Percentiles rank a stretch among this genome's conserved stretches.
phyloP scores from a whole-genome alignment of 2,888 invertebrate species.

The Teleiodes luculella region DNA sequence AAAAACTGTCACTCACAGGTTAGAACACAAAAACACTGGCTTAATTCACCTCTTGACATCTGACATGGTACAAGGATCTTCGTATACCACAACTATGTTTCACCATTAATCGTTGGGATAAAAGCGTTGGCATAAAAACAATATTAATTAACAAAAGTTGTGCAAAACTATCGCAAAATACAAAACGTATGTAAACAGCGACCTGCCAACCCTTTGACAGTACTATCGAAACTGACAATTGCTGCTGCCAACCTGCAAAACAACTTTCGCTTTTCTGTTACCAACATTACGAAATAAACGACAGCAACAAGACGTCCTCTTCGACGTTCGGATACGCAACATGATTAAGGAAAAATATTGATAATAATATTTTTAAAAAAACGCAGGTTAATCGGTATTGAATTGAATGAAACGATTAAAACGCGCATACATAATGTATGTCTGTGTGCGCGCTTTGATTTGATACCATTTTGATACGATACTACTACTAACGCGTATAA shows the following conservation, averaged over 20 bases:
- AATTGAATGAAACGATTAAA: no score
- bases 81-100: constrained; percentile 55
- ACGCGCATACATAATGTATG: no score
- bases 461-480: no score
- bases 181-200: constrained; percentile 70
- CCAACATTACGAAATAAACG: constrained; percentile 33
- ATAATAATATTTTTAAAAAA: not conserved
- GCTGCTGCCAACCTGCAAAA: constrained; percentile 57
- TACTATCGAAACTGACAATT: constrained; percentile 68
- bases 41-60: constrained; percentile 77
- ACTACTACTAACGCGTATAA: no score
- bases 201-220: constrained; percentile 71
- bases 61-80: constrained; percentile 60
- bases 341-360: not conserved
- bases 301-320: not conserved
- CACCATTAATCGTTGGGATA: constrained; percentile 54
- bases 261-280: constrained; percentile 54
- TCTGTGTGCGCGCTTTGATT: no score
- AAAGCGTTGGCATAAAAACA: constrained; percentile 68
- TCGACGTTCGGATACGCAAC: constrained; percentile 3
- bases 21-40: constrained; percentile 68
- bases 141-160: constrained; percentile 70
- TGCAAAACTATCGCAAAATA: constrained; percentile 75
- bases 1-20: constrained; percentile 70
- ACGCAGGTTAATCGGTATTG: no score